Evolutionary conservation across 1,140 invertebrate species (phyloP).

Genomic region (Cyphomyrmex costatus): DNA sequence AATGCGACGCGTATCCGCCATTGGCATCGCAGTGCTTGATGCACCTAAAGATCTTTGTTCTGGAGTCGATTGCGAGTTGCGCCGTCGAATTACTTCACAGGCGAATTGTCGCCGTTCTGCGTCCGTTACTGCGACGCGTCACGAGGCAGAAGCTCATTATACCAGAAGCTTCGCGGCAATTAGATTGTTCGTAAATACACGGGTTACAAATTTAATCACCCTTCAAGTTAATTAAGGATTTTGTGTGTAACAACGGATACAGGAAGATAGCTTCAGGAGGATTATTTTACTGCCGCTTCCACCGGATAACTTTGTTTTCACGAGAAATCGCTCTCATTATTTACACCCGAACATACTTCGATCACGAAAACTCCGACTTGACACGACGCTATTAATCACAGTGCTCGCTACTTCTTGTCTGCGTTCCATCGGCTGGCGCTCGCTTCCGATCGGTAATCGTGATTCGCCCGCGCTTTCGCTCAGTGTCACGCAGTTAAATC

Average conservation of each 20-base stretch:
- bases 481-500: slow-evolving; percentile 38
- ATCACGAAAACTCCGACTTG: slow-evolving; percentile 57
- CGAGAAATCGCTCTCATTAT: slow-evolving; percentile 59
- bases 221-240: slow-evolving; percentile 29
- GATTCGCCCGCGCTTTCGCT: slow-evolving; percentile 60
- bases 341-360: slow-evolving; percentile 46
- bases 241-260: slow-evolving; percentile 19
- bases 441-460: slow-evolving; percentile 60
- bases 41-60: slow-evolving; percentile 44
- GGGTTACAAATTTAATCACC: slow-evolving; percentile 36
- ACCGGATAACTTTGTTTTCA: slow-evolving; percentile 19
- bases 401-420: slow-evolving; percentile 30
- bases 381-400: slow-evolving; percentile 57
- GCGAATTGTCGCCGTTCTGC: slow-evolving; percentile 34
- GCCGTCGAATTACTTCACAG: slow-evolving; percentile 34
- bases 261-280: slow-evolving; percentile 18
- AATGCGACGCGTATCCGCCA: slow-evolving; percentile 30
- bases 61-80: slow-evolving; percentile 31
- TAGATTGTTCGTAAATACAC: slow-evolving; percentile 24
- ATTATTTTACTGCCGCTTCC: not conserved
- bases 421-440: slow-evolving; percentile 45
- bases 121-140: not conserved
- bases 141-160: not conserved
- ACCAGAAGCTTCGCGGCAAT: slow-evolving; percentile 7
- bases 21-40: not conserved